Base-by-base conservation (phyloP, 1,140 invertebrate species). In the Psilanteris sp. region DNA sequence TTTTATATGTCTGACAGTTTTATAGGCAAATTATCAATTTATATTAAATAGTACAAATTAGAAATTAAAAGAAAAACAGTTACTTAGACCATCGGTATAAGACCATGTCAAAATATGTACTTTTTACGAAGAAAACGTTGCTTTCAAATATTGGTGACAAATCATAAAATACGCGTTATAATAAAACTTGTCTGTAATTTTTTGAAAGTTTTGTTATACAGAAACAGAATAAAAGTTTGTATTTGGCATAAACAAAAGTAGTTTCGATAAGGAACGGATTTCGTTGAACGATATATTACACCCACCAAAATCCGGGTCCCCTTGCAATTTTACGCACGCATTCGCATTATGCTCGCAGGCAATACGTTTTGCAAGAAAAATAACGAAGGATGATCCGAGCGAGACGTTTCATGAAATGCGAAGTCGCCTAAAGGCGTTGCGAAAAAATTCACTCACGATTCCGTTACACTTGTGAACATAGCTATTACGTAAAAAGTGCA, bases 401-500 rank as follows among this genome's bases (percentile, higher is more conserved):
- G 73, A 71, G 59, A 76, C 73, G 64, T 66, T 66, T 48, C 62
- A 44, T 64, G 75, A 59, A 78, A 70, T 57, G 43, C 57, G 43
- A 66, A 77, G 66, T 71, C 57, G 52, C 48, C 55, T 22, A 57
- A 68, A 71, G 61, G 59, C 43, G 67, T 78, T 73, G 76, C 77
- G 76, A 83, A 80, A 81, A 72, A 84, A 81, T 71, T 75, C 79
- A 81, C 81, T 83, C 72, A 74, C 81, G 74, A 81, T 80, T 77
- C 79, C 79, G 77, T 83, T 84, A 83, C 81, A 83, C 75, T 74
- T 72, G 57, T 74, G 77, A 76, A 59, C 71, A 79, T 76, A 62
- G 62, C 75, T 66, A 77, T 85, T 85, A 84, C 81, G 83, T 83
- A 84, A 85, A 85, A 79, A 78, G 76, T 48, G 68, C 76, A 44